These are phyloP conservation scores for Pristionchus exspectatus DNA, from an alignment of 2,888 invertebrate species.

Conservation along the genomic window DNA sequence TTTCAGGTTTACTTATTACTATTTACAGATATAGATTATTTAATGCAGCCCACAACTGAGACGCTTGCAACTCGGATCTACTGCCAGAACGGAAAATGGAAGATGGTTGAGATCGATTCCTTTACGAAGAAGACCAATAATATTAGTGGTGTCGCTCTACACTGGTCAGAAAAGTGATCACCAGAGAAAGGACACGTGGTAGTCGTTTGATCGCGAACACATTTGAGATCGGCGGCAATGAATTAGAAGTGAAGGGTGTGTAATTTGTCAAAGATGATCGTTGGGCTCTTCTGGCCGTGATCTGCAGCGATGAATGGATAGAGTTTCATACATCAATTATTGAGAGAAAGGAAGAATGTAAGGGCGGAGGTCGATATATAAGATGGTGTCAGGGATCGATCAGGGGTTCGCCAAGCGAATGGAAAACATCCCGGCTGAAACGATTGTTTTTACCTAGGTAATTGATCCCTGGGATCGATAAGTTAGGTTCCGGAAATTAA, in stretches of 20 bases:
- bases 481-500: no score
- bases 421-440: no score
- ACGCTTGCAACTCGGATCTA: neutral
- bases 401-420: no score
- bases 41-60: neutral
- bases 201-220: constrained; percentile 46
- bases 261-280: neutral
- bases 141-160: no score
- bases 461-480: no score
- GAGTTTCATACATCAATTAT: neutral
- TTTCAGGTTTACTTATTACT: no score
- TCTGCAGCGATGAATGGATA: neutral
- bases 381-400: no score
- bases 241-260: neutral
- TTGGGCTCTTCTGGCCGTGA: neutral
- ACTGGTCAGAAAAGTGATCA: neutral
- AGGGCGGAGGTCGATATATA: no score
- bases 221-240: neutral
- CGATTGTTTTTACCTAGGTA: no score
- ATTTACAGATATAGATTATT: no score
- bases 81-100: neutral
- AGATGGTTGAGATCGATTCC: neutral
- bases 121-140: no score
- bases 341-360: neutral
- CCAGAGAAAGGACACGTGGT: neutral